Base-by-base conservation (phyloP, 2,113 vertebrate genomes). In the Austrofundulus limnaeus region DNA sequence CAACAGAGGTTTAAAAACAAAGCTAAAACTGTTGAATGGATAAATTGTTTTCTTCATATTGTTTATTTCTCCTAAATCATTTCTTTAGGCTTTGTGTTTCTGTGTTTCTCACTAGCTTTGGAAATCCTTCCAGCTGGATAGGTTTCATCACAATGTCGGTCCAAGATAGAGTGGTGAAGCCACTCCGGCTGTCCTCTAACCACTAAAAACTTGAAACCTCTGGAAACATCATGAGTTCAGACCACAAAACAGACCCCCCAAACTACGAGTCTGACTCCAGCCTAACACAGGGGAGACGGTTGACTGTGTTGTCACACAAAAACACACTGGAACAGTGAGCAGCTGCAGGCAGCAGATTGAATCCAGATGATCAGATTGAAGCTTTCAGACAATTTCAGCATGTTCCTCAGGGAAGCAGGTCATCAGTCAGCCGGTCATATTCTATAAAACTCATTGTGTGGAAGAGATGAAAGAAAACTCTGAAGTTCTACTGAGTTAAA, bases 201-300 rank as follows among this genome's bases (percentile, higher is more conserved):
- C 82, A 46, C 77, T 19, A 45, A 66, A 68, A 83, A 51, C 55
- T 37, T 41, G 53, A 39, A 72, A 49, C 41, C 75, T 23, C 48
- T 71, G 69, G 52, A 76, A 74, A 68, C 46, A 48, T 23, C 4
- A 55, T n/a, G 17, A 24, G 19, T 51, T 53, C 56, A 20, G 38
- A 76, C 87, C 87, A 86, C 88, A 81, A 81, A 57, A n/a, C n/a
- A 79, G 80, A 71, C 78, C 80, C 72, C 74, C 90, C 83, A 84
- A 86, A 72, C 16, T 45, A 66, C 72, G 54, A 64, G 70, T 66
- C 69, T 69, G 56, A 56, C 42, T 55, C 62, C 66, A 70, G 53
- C 66, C 69, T 57, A 52, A 81, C 66, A 82, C 31, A 61, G 70
- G 61, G 79, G 69, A 75, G 31, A 51, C 20, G 11, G 50, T 67